Conservation (phyloP, 2,888 invertebrate genomes). For the Nezara viridula region DNA sequence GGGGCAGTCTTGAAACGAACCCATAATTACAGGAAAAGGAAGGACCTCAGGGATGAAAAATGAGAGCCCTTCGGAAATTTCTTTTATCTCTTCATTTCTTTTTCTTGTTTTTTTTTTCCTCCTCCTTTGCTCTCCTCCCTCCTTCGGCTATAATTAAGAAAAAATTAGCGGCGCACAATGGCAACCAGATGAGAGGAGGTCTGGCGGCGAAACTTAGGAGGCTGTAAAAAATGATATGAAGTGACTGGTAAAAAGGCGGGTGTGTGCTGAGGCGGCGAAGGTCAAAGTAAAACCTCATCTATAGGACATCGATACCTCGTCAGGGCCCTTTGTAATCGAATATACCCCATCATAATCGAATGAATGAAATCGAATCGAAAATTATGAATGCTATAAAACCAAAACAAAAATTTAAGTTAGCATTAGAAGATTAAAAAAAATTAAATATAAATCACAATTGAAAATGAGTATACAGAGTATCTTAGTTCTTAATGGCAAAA, state of each 20-base stretch:
- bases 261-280: not conserved
- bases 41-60: constrained; percentile 52
- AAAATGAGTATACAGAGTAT: too few relatives aligned
- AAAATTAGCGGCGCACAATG: constrained; percentile 36
- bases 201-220: not conserved
- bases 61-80: constrained; percentile 49
- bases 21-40: constrained; percentile 55
- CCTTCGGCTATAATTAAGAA: constrained; percentile 35
- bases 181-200: constrained; percentile 20
- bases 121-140: not conserved
- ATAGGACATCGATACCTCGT: not conserved
- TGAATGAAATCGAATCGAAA: not conserved
- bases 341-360: not conserved
- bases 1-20: not conserved
- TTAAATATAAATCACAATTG: too few relatives aligned
- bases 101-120: not conserved
- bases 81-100: constrained; percentile 37
- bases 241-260: constrained; percentile 14
- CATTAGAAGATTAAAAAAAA: too few relatives aligned
- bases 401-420: not conserved
- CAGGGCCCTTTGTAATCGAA: not conserved
- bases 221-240: constrained; percentile 26
- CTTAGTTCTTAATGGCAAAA: too few relatives aligned
- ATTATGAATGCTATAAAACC: not conserved
- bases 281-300: not conserved